phyloP scores from a whole-genome alignment of 2,797 vertebrate species.

The Xenops minutus region DNA sequence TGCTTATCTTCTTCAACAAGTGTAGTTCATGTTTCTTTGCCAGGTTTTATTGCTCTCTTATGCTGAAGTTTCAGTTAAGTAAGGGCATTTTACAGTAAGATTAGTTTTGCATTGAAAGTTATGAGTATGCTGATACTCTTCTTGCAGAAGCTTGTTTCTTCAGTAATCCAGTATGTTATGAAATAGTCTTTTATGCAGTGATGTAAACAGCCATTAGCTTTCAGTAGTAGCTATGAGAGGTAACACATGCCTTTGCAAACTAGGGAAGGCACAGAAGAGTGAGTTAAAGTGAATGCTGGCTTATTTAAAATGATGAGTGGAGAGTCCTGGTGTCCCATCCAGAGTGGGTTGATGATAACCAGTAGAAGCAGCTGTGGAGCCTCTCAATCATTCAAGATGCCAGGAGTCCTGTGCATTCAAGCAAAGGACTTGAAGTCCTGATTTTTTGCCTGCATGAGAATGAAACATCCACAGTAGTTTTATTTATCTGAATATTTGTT shows the following conservation, averaged over 20 bases:
- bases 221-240: not conserved
- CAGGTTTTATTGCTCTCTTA: not conserved
- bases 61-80: not conserved
- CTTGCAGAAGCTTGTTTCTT: not conserved
- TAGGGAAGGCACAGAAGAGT: not conserved
- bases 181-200: not conserved
- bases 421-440: not conserved
- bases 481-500: not conserved
- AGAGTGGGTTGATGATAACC: no score
- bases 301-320: not conserved
- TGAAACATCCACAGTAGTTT: not conserved
- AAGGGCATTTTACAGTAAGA: not conserved
- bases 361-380: not conserved
- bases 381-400: not conserved
- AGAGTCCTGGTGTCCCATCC: not conserved
- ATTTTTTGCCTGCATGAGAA: not conserved
- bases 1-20: not conserved
- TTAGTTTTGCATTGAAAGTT: not conserved
- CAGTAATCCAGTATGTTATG: not conserved
- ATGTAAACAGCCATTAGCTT: not conserved
- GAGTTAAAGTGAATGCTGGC: not conserved
- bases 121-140: not conserved
- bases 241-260: accelerated
- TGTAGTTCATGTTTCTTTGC: not conserved
- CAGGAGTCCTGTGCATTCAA: not conserved